A percentile compares a stretch with the other conserved stretches of the same genome.
Conservation (phyloP, 2,797 vertebrate genomes). For the Hafferia zeledoni region DNA sequence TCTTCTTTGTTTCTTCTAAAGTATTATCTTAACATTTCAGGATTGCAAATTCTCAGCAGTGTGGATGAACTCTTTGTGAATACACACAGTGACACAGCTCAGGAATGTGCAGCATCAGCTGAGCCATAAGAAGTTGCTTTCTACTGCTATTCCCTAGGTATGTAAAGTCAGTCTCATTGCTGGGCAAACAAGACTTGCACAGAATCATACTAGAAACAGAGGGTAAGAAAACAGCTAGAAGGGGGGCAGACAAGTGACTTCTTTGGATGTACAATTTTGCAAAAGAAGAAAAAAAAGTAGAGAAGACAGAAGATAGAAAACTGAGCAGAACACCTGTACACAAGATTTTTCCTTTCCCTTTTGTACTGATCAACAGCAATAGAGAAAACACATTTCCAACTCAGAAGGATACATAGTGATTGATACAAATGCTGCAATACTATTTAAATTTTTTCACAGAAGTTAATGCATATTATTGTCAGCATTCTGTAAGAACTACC, state of each 20-base stretch:
- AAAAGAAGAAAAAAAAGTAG: neutral
- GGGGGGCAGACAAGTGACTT: neutral
- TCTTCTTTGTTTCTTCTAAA: neutral
- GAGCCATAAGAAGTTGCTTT: neutral
- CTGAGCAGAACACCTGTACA: neutral
- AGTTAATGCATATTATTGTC: neutral
- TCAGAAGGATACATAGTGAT: neutral
- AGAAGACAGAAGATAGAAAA: neutral
- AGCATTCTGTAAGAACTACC: neutral
- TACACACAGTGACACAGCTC: neutral
- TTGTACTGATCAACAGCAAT: neutral
- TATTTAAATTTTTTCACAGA: neutral
- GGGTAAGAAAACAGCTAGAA: neutral
- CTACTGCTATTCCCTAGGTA: neutral
- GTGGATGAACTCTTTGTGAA: neutral
- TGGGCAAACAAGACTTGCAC: neutral
- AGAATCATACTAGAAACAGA: neutral
- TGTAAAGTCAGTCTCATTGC: neutral
- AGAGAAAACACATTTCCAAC: neutral
- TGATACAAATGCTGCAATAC: neutral
- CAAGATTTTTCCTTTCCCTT: neutral
- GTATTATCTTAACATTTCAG: neutral
- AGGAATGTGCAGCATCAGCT: neutral
- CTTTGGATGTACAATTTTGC: neutral
- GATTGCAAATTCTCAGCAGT: neutral